phyloP scores from a whole-genome alignment of 2,113 vertebrate species.

The Mellivora capensis region DNA sequence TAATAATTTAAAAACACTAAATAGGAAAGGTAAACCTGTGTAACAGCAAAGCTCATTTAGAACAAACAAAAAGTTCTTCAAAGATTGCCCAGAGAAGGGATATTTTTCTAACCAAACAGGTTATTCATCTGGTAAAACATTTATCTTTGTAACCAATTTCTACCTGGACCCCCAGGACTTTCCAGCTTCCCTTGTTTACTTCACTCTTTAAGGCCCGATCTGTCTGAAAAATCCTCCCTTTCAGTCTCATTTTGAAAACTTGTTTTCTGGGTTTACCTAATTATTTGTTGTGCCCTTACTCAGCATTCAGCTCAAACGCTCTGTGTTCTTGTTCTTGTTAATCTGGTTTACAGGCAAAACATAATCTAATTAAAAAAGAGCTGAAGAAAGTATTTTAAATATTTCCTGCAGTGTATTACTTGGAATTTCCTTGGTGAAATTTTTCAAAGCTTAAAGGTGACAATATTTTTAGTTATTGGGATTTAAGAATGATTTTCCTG shows the following conservation, averaged over 20 bases:
- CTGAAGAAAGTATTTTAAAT: constrained; percentile 38
- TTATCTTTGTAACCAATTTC: background rate
- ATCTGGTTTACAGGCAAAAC: constrained; percentile 6
- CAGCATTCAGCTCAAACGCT: background rate
- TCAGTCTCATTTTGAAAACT: background rate
- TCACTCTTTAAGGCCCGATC: background rate
- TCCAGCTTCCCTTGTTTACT: background rate
- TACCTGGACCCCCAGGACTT: background rate
- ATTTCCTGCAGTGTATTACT: background rate
- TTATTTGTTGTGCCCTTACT: background rate
- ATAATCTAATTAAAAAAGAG: background rate
- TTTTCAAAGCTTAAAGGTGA: background rate
- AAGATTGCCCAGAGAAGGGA: background rate
- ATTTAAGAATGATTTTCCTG: background rate
- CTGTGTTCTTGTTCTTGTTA: background rate
- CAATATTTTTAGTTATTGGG: background rate
- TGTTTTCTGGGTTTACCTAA: background rate
- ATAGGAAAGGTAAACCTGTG: background rate
- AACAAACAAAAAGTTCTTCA: background rate
- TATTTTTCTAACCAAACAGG: background rate
- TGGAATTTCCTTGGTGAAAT: background rate
- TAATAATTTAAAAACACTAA: background rate
- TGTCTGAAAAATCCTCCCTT: background rate
- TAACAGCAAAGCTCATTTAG: background rate
- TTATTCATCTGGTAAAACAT: background rate